Evolutionary conservation across 2,113 vertebrate genomes (phyloP), one percentile per base, ranked within the genome.

Genomic region (Mungos mungo): DNA sequence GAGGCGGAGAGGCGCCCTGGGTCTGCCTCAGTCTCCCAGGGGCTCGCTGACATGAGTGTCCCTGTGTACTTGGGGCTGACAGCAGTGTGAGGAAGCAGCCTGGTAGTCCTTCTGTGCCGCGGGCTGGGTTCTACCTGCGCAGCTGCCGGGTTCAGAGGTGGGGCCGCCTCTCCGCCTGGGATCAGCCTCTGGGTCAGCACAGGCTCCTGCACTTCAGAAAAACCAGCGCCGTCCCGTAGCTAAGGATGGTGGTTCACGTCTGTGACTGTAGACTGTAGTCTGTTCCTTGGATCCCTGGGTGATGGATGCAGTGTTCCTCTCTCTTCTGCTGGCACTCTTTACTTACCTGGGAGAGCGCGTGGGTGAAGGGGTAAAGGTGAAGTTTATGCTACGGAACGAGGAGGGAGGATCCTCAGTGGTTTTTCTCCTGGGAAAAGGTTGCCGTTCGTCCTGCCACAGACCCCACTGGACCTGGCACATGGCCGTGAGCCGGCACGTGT

Each of bases 61-160:
- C 18, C 0, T 12, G 81, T 31, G 63, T 33, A 18, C 31, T 27
- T 63, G 65, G 76, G 47, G 57, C 57, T 54, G 68, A 35, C 71
- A 57, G 82, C 71, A 57, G 5, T 4, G 38, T 57, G 76, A 1
- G 50, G 66, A 74, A 10, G 19, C 25, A 18, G 25, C 23, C 68
- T 9, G 6, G 38, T 25, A n/a, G 81, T 25, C n/a, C 66, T 18
- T 54, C 5, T 0, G 0, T 15, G 0, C 2, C 16, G 4, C 18
- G n/a, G 84, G 1, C 33, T 15, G 31, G 5, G 3, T 35, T 80
- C 7, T 81, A 4, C 47, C 85, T 27, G 57, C 1, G 57, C 1
- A 47, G 29, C 27, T 52, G 0, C 52, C 21, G 16, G 12, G 54
- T 7, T 33, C 23, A 0, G 18, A 45, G 72, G 13, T 29, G 72